These are phyloP conservation scores for Enoplosus armatus DNA, from an alignment of 2,797 vertebrate genomes.

Conservation along the genomic window DNA sequence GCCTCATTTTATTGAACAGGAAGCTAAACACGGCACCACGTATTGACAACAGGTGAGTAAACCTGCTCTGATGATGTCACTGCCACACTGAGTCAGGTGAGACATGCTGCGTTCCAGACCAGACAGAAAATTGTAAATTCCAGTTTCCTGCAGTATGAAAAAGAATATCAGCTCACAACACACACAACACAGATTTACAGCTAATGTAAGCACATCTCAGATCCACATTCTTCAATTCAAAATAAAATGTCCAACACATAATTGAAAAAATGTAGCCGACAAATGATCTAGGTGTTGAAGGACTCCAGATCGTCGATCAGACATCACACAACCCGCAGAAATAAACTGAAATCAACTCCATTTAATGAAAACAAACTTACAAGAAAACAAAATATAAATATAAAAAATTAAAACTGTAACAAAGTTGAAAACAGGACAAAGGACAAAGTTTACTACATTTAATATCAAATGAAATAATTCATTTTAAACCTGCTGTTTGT, in stretches of 20 bases:
- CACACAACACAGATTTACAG: neutral
- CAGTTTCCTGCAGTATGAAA: neutral
- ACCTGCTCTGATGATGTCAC: conserved; percentile 6
- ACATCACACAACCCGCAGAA: neutral
- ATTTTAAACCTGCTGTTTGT: neutral
- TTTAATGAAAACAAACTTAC: neutral
- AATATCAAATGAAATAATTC: neutral
- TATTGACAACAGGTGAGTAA: neutral
- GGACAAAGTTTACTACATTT: neutral
- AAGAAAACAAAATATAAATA: conserved; percentile 34
- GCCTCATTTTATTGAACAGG: too few relatives aligned
- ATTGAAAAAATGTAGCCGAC: neutral
- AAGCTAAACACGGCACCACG: too few relatives aligned
- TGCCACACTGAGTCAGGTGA: neutral
- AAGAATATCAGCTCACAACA: neutral
- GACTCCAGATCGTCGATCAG: neutral
- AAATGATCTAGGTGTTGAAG: neutral
- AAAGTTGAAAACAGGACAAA: neutral
- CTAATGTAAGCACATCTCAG: neutral
- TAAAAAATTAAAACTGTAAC: conserved; percentile 1
- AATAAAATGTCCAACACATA: neutral
- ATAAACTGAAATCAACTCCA: neutral
- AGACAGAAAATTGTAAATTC: conserved; percentile 4
- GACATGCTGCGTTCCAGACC: conserved; percentile 26
- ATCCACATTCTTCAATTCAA: neutral